Percentiles rank a stretch among this genome's conserved stretches.
Conservation (phyloP, 2,888 invertebrate genomes). For the Polydrusus cervinus region DNA sequence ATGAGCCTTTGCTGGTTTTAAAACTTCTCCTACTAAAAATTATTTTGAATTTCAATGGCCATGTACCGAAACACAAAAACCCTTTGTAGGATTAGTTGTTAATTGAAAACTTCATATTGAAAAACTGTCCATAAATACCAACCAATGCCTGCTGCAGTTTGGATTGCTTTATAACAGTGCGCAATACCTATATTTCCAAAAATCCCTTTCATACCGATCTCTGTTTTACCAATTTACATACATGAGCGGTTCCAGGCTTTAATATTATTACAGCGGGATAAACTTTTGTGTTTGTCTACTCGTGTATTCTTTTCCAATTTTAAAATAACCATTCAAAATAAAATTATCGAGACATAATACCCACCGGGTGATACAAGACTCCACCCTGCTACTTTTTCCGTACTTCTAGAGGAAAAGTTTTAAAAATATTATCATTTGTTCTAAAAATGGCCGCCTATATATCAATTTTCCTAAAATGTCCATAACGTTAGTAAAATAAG, state of each 20-base stretch:
- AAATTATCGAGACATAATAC: too few relatives aligned
- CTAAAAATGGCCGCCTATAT: too few relatives aligned
- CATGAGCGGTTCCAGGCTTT: constrained; percentile 33
- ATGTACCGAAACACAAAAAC: neutral
- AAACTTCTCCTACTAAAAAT: neutral
- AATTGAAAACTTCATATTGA: constrained; percentile 37
- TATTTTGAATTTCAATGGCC: neutral
- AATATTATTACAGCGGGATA: constrained; percentile 27
- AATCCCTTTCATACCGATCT: constrained; percentile 46
- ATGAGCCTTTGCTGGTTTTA: too few relatives aligned
- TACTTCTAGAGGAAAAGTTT: too few relatives aligned
- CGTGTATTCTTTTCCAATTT: constrained; percentile 42
- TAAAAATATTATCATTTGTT: too few relatives aligned
- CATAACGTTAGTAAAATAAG: too few relatives aligned
- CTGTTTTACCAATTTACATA: constrained; percentile 42
- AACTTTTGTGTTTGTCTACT: constrained; percentile 45
- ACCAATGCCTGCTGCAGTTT: constrained; percentile 27
- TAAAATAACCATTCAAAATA: constrained; percentile 36
- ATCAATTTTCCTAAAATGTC: too few relatives aligned
- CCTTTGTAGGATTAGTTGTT: constrained; percentile 13
- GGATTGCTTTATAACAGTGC: constrained; percentile 41
- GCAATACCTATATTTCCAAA: constrained; percentile 49
- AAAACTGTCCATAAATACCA: constrained; percentile 39
- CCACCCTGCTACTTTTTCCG: too few relatives aligned
- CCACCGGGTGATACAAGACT: too few relatives aligned